Evolutionary conservation across 1,140 invertebrate species (phyloP).

Genomic region (Galleria mellonella): DNA sequence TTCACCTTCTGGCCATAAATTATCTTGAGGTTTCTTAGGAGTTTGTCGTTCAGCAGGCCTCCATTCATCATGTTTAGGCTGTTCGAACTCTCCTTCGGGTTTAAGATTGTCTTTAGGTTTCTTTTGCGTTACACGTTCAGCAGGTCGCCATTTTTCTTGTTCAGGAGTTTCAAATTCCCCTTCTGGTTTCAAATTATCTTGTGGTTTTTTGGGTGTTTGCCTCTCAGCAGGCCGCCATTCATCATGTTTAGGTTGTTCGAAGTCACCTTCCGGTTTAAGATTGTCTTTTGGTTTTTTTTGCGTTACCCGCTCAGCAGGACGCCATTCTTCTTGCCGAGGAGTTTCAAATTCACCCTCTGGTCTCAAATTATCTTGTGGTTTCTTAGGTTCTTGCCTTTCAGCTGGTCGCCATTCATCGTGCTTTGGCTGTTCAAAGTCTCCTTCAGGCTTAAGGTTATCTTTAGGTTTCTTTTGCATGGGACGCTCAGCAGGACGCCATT

Average conservation of each 20-base stretch:
- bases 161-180: constrained; percentile 77
- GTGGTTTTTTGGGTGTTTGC: constrained; percentile 46
- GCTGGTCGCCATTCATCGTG: constrained; percentile 63
- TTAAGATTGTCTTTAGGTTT: constrained; percentile 77
- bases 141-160: constrained; percentile 64
- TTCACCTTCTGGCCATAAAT: constrained; percentile 76
- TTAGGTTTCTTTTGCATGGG: constrained; percentile 65
- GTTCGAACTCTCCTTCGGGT: constrained; percentile 75
- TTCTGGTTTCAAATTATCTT: constrained; percentile 78
- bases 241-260: constrained; percentile 53
- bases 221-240: constrained; percentile 58
- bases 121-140: constrained; percentile 73
- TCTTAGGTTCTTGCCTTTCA: constrained; percentile 45
- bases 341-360: constrained; percentile 79
- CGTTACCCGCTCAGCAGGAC: constrained; percentile 44
- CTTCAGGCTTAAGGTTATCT: constrained; percentile 79
- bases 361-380: constrained; percentile 71
- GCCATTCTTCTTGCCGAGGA: constrained; percentile 60
- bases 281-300: constrained; percentile 67
- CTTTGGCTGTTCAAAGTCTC: constrained; percentile 76
- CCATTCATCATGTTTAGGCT: constrained; percentile 45
- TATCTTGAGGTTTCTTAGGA: constrained; percentile 72
- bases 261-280: constrained; percentile 73
- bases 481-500: constrained; percentile 63
- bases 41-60: constrained; percentile 62